Conservation (phyloP, 1,140 invertebrate genomes). For the Drosophila nebulosa region DNA sequence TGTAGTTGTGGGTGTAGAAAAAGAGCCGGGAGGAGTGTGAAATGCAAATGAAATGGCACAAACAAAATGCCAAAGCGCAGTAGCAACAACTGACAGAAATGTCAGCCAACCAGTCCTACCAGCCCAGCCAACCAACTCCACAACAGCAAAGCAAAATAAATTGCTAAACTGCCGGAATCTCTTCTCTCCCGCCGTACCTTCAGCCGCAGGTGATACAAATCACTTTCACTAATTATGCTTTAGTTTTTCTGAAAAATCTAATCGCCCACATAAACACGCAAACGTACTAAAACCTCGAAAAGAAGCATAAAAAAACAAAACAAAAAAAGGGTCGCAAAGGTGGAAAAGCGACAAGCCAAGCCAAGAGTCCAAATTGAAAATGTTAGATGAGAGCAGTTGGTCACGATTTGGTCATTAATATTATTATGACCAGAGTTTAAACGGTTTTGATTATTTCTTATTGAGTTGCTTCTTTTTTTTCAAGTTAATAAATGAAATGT, state of each 20-base stretch:
- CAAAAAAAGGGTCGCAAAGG: neutral
- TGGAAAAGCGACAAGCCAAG: neutral
- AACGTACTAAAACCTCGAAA: slow-evolving; percentile 29
- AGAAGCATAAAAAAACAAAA: neutral
- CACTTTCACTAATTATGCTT: slow-evolving; percentile 73
- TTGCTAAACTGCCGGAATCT: neutral
- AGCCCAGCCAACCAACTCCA: slow-evolving; percentile 21
- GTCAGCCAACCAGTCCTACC: slow-evolving; percentile 20
- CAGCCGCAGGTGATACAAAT: slow-evolving; percentile 50
- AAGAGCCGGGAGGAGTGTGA: neutral
- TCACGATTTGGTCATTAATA: slow-evolving; percentile 9
- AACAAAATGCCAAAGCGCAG: slow-evolving; percentile 23
- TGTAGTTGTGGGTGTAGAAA: neutral
- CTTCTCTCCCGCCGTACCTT: no score
- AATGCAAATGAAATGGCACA: slow-evolving; percentile 59
- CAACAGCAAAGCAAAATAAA: neutral
- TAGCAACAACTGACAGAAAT: slow-evolving; percentile 24
- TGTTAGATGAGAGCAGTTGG: slow-evolving; percentile 17
- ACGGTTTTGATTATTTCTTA: slow-evolving; percentile 1
- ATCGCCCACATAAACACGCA: slow-evolving; percentile 23
- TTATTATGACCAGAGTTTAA: neutral
- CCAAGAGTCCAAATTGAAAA: neutral
- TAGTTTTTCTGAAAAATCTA: slow-evolving; percentile 36
- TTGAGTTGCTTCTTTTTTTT: neutral
- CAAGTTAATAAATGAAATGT: slow-evolving; percentile 5